A percentile compares a stretch with the other conserved stretches of the same genome.
Conservation (phyloP, 2,113 vertebrate species). For the Delphinapterus leucas region DNA sequence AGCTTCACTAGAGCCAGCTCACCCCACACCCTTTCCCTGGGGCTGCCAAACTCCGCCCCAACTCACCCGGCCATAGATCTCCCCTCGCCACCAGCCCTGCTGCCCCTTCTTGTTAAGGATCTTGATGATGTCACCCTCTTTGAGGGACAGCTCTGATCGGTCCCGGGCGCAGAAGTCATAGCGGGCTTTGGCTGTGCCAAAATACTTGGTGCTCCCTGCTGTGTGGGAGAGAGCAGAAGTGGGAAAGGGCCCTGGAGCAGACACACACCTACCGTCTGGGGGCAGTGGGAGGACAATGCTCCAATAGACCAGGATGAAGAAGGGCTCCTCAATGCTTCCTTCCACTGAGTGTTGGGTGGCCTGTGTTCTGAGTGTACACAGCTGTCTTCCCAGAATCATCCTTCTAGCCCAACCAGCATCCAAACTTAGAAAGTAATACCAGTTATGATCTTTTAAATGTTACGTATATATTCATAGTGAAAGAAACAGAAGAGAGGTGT, state of each 20-base stretch:
- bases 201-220: conserved; percentile 84
- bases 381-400: background rate
- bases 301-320: background rate
- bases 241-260: too few species aligned
- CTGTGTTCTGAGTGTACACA: background rate
- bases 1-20: accelerated
- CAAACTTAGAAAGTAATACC: background rate
- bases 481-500: background rate
- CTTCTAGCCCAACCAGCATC: background rate
- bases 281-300: accelerated
- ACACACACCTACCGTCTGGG: accelerated
- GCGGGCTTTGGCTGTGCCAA: conserved; percentile 89
- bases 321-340: background rate
- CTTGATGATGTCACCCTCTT: conserved; percentile 92
- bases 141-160: conserved; percentile 90
- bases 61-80: conserved; percentile 93
- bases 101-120: conserved; percentile 93
- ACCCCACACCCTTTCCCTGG: background rate
- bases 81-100: conserved; percentile 95
- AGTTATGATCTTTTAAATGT: background rate
- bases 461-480: background rate
- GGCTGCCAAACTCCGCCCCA: background rate
- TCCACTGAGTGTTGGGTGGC: accelerated
- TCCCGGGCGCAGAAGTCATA: conserved; percentile 94
- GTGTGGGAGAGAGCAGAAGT: background rate